These are phyloP conservation scores for Sula dactylatra DNA, from an alignment of 2,113 vertebrate genomes.

Conservation along the genomic window DNA sequence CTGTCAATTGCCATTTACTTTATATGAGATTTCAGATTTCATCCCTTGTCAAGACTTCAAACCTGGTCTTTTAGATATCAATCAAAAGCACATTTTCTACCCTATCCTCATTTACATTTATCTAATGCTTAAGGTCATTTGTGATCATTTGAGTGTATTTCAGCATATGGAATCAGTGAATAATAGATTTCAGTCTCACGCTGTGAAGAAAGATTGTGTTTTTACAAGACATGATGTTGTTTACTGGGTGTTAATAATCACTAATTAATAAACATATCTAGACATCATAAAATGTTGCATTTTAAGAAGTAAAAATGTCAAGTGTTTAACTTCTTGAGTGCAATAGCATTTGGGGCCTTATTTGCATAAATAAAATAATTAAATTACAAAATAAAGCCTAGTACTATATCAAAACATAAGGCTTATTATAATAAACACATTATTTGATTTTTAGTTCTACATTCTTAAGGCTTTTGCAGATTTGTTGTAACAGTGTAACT, in stretches of 20 bases:
- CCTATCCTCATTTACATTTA: slow-evolving; percentile 81
- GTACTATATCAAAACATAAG: background rate
- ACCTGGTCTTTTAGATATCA: slow-evolving; percentile 81
- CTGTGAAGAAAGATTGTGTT: slow-evolving; percentile 95
- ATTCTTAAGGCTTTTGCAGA: background rate
- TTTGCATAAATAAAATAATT: slow-evolving; percentile 67
- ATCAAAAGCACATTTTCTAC: slow-evolving; percentile 80
- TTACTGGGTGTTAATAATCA: slow-evolving; percentile 99
- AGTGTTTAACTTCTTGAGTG: slow-evolving; percentile 73
- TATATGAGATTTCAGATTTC: slow-evolving; percentile 60
- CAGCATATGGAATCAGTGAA: slow-evolving; percentile 85
- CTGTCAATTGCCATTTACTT: background rate
- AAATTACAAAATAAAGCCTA: slow-evolving; percentile 27
- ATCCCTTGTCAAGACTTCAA: slow-evolving; percentile 64
- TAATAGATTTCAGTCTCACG: slow-evolving; percentile 85
- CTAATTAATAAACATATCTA: slow-evolving; percentile 98
- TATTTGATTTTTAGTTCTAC: slow-evolving; percentile 4
- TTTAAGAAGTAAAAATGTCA: slow-evolving; percentile 77
- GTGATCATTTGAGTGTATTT: slow-evolving; percentile 88
- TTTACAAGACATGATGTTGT: slow-evolving; percentile 96
- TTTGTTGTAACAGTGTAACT: background rate
- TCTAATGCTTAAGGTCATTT: slow-evolving; percentile 89
- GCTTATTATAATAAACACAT: background rate
- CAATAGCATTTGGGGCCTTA: slow-evolving; percentile 45
- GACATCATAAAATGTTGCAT: slow-evolving; percentile 76